Evolutionary conservation across 2,113 vertebrate species (phyloP).

Genomic region (Proteles cristata): DNA sequence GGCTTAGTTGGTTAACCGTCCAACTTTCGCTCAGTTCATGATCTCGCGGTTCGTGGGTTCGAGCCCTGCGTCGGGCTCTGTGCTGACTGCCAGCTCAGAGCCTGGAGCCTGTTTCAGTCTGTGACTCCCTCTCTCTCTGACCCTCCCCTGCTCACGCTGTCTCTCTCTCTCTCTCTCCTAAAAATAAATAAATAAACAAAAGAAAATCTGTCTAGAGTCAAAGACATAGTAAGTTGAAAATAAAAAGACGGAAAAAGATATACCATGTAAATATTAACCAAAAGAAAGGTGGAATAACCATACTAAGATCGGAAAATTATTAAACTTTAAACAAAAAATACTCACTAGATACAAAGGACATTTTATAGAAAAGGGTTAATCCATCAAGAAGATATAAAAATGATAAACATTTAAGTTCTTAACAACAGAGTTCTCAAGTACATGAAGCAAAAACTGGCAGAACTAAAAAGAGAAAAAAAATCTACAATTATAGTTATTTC

Average conservation of each 20-base stretch:
- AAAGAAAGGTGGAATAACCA: neutral
- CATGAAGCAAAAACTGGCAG: neutral
- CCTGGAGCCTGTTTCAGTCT: too few relatives aligned
- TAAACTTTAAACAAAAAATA: neutral
- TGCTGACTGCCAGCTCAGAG: too few relatives aligned
- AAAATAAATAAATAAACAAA: too few relatives aligned
- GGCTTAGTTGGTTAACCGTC: too few relatives aligned
- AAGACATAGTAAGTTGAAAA: neutral
- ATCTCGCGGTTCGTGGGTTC: too few relatives aligned
- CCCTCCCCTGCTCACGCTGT: too few relatives aligned
- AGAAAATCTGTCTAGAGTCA: too few relatives aligned
- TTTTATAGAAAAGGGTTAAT: neutral
- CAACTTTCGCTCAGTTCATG: too few relatives aligned
- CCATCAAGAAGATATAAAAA: neutral
- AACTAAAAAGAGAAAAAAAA: neutral
- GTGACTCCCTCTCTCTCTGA: too few relatives aligned
- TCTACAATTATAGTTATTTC: neutral
- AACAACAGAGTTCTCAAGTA: neutral
- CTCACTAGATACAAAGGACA: neutral
- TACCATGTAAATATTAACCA: neutral
- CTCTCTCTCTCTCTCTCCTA: too few relatives aligned
- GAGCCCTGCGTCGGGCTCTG: too few relatives aligned
- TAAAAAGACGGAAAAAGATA: neutral
- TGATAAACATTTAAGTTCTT: neutral
- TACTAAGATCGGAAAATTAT: neutral